phyloP scores from a whole-genome alignment of 2,113 vertebrate genomes.

The Zonotrichia leucophrys region DNA sequence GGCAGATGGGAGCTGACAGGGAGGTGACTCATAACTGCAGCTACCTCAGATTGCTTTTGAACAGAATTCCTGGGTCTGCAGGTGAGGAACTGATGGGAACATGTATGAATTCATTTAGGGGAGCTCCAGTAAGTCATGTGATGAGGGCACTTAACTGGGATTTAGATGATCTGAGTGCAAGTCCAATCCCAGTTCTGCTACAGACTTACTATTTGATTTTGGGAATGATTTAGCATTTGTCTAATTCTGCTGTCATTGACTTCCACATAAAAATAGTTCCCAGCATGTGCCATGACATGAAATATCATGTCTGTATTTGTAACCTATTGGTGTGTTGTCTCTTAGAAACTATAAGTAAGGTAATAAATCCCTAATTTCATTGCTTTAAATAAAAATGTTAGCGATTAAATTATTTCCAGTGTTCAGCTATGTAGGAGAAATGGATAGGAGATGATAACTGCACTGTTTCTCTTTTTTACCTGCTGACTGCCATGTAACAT shows the following conservation, averaged over 20 bases:
- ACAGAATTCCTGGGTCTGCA: neutral
- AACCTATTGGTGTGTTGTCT: neutral
- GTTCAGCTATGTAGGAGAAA: neutral
- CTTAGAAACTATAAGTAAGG: neutral
- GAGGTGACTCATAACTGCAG: neutral
- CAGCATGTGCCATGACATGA: neutral
- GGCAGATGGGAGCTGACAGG: neutral
- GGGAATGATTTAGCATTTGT: neutral
- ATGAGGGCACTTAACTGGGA: constrained; percentile 26
- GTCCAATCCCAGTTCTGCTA: neutral
- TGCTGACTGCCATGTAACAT: neutral
- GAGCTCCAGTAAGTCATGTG: constrained; percentile 52
- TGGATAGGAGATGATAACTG: neutral
- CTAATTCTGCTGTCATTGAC: neutral
- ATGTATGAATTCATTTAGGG: constrained; percentile 21
- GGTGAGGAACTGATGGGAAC: constrained; percentile 52
- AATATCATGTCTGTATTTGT: neutral
- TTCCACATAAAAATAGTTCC: constrained; percentile 25
- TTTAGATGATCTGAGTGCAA: neutral
- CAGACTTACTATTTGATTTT: neutral
- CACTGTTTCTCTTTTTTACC: neutral
- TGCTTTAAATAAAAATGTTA: constrained; percentile 4
- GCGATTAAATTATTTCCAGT: neutral
- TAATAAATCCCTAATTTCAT: neutral
- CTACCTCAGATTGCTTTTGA: neutral